phyloP scores from a whole-genome alignment of 2,888 invertebrate genomes.

The Iselma pallidipennis region DNA sequence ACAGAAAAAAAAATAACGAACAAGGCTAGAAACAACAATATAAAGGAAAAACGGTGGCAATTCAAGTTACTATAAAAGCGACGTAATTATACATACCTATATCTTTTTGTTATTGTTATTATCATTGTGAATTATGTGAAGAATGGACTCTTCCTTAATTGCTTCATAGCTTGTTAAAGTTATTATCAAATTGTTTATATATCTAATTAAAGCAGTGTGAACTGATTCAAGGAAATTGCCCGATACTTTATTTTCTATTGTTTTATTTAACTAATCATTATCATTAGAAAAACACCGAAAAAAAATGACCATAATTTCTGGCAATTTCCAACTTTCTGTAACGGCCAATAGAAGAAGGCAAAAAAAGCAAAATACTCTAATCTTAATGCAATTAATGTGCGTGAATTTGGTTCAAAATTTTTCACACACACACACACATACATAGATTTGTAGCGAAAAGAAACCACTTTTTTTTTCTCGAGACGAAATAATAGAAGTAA shows the following conservation, averaged over 20 bases:
- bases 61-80: slow-evolving; percentile 21
- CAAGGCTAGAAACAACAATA: neutral
- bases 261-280: slow-evolving; percentile 11
- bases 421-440: no score
- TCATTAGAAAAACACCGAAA: slow-evolving; percentile 6
- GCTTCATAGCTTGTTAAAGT: slow-evolving; percentile 32
- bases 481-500: neutral
- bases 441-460: no score
- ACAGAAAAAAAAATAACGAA: slow-evolving; percentile 11
- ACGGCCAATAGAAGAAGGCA: no score
- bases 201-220: slow-evolving; percentile 38
- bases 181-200: slow-evolving; percentile 36
- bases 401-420: no score
- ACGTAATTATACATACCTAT: slow-evolving; percentile 11
- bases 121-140: slow-evolving; percentile 31
- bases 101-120: neutral
- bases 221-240: slow-evolving; percentile 34
- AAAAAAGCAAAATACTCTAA: no score
- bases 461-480: no score
- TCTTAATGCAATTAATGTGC: no score
- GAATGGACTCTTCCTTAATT: slow-evolving; percentile 33
- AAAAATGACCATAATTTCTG: slow-evolving; percentile 7
- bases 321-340: slow-evolving; percentile 8
- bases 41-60: neutral
- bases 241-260: slow-evolving; percentile 20